phyloP scores from a whole-genome alignment of 2,113 vertebrate species.

The Panthera uncia region DNA sequence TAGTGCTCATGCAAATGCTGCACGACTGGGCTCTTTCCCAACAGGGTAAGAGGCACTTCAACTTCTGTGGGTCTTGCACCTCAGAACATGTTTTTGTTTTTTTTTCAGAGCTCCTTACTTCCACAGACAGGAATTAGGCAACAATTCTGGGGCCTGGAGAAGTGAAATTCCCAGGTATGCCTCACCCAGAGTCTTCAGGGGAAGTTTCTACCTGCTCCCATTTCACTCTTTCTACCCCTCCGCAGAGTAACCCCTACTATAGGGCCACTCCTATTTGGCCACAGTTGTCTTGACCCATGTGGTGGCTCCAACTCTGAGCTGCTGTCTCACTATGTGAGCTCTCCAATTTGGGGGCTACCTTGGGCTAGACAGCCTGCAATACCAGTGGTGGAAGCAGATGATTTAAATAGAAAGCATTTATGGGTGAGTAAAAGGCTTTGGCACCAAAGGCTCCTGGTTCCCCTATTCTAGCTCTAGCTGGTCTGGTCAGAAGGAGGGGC shows the following conservation, averaged over 20 bases:
- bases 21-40: not conserved
- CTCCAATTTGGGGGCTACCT: not conserved
- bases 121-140: not conserved
- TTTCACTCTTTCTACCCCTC: not conserved
- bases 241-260: not conserved
- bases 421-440: not conserved
- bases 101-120: not conserved
- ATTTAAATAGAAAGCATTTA: conserved; percentile 60
- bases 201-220: not conserved
- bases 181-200: not conserved
- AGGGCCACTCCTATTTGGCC: not conserved
- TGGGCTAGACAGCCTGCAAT: not conserved
- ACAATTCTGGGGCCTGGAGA: not conserved
- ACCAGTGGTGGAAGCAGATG: not conserved
- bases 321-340: not conserved
- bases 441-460: not conserved
- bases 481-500: not conserved
- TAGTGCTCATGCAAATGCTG: not conserved
- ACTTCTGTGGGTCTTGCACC: not conserved
- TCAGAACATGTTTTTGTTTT: not conserved
- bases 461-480: not conserved
- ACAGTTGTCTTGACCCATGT: not conserved
- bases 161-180: conserved; percentile 2
- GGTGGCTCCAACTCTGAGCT: not conserved
- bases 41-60: not conserved